Evolutionary conservation across 2,888 invertebrate genomes (phyloP), one percentile per base, ranked within the genome.

Genomic region (Anthoptus insignis): DNA sequence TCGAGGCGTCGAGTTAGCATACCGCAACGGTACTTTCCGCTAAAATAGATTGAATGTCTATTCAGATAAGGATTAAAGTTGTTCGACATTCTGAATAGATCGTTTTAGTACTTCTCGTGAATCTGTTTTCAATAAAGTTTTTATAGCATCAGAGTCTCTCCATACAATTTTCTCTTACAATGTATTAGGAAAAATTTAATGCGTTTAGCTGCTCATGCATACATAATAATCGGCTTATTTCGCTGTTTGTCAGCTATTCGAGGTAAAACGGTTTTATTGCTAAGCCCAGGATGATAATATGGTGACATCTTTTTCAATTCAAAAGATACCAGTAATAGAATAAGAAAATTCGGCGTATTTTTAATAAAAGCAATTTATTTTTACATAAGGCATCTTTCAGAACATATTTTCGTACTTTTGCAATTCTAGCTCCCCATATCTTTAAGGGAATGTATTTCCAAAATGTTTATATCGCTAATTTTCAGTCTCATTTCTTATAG

Each of bases 111-210:
- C 59, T 57, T 58, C 52, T 58, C 16, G 45, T 22, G 45, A 64
- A 65, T 47, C 32, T 39, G 50, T 56, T 59, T 47, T 59, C 59
- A 39, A 56, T 53, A 59, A 65, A 59, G 34, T 59, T 59, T 49
- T 59, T 59, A 29, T 14, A 16, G 49, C 34, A 5, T 1, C 47
- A 32, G 59, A 34, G 49, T 59, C 29, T n/a, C 49, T 49, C 47
- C 34, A 27, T 32, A 14, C 11, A 50, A 50, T 59, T 59, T 39
- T 16, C 37, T 27, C 27, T 24, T 16, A 27, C 24, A 50, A 50
- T 59, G 34, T 59, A 34, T 22, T 45, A 8, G 14, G 37, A 19
- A 19, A 42, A 8, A 42, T 19, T 42, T 42, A 42, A 19, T 19
- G 42, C 11, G 42, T 42, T 42, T 19, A 11, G 19, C 42, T 42